These are phyloP conservation scores for Drosophila bifasciata DNA, from an alignment of 1,140 invertebrate species.

Conservation along the genomic window DNA sequence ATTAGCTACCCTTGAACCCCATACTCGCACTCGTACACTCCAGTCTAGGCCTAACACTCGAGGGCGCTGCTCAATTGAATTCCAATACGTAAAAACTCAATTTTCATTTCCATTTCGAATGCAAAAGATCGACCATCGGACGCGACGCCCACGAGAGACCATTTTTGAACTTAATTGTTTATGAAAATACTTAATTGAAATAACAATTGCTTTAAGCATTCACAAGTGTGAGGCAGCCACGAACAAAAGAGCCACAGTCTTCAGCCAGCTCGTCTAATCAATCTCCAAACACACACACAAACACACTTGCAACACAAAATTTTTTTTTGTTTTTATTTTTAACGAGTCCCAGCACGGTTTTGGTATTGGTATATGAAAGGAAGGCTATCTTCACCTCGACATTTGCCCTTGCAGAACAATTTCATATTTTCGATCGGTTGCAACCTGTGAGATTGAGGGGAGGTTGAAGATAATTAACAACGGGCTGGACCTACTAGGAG, in stretches of 20 bases:
- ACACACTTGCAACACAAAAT: slow-evolving; percentile 47
- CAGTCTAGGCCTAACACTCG: slow-evolving; percentile 55
- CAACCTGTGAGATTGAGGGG: too few relatives aligned
- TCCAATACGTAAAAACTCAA: slow-evolving; percentile 32
- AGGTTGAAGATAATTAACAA: too few relatives aligned
- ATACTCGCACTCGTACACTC: too few relatives aligned
- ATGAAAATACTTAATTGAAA: slow-evolving; percentile 79
- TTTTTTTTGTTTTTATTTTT: not conserved
- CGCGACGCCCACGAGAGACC: slow-evolving; percentile 27
- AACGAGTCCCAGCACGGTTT: too few relatives aligned
- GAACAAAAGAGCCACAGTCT: slow-evolving; percentile 45
- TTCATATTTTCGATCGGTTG: slow-evolving; percentile 34
- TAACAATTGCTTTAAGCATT: slow-evolving; percentile 67
- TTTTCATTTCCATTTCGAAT: slow-evolving; percentile 45
- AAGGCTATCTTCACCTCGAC: slow-evolving; percentile 71
- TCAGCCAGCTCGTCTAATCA: slow-evolving; percentile 52
- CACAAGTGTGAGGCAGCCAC: slow-evolving; percentile 47
- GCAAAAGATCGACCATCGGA: slow-evolving; percentile 62
- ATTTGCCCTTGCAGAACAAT: slow-evolving; percentile 56
- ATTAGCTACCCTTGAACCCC: too few relatives aligned
- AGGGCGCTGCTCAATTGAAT: slow-evolving; percentile 26
- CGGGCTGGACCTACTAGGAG: too few relatives aligned
- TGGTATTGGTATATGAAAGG: slow-evolving; percentile 58
- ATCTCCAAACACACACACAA: slow-evolving; percentile 33
- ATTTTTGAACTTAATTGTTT: slow-evolving; percentile 70